These are phyloP conservation scores for Caenorhabditis sp. DNA, from an alignment of 2,888 invertebrate genomes.

Conservation along the genomic window DNA sequence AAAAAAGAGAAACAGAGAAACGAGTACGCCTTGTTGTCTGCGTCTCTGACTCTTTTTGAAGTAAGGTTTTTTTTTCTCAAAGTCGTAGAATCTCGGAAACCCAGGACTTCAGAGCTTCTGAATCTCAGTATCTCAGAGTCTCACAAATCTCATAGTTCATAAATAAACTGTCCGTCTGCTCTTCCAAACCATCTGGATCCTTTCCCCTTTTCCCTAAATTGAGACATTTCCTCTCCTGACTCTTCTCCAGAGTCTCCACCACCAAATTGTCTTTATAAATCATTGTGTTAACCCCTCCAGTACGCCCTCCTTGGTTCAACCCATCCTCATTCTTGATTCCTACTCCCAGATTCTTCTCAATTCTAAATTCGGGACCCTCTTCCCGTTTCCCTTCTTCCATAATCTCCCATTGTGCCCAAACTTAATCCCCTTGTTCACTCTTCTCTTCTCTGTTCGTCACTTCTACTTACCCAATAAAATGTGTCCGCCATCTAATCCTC, in stretches of 20 bases:
- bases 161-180: not conserved
- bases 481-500: constrained; percentile 13
- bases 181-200: constrained; percentile 14
- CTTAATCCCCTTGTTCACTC: constrained; percentile 28
- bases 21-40: not conserved
- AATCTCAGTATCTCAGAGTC: no score
- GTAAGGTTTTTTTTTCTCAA: no score
- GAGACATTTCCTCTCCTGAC: constrained; percentile 19
- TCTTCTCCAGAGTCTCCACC: not conserved
- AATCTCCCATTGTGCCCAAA: constrained; percentile 20
- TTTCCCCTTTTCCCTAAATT: not conserved
- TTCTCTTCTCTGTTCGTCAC: not conserved
- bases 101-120: no score
- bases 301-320: not conserved
- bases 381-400: constrained; percentile 3
- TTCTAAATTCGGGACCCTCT: constrained; percentile 16
- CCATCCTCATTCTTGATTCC: not conserved
- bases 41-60: not conserved
- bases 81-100: not conserved
- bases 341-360: not conserved
- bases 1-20: no score
- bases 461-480: not conserved
- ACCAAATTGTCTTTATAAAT: constrained; percentile 30
- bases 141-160: not conserved
- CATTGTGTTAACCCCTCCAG: constrained; percentile 39